A percentile compares a stretch with the other conserved stretches of the same genome.
Conservation (phyloP, 2,113 vertebrate genomes). For the Columba janthina region DNA sequence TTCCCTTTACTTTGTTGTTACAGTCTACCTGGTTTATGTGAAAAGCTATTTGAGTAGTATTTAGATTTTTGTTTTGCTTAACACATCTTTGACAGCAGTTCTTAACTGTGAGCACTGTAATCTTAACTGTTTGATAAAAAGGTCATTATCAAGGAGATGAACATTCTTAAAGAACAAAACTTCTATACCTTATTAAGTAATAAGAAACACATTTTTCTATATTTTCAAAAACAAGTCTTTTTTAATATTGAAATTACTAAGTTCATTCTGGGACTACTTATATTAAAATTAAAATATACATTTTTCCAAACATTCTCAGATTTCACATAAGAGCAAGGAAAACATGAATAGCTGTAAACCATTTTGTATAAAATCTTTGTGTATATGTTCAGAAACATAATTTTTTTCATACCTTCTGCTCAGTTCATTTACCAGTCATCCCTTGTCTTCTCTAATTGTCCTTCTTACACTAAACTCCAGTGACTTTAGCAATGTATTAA, state of each 20-base stretch:
- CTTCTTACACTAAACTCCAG: background rate
- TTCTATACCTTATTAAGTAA: background rate
- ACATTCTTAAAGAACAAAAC: background rate
- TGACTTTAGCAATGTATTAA: background rate
- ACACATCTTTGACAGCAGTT: background rate
- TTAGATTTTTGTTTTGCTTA: background rate
- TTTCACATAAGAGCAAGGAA: background rate
- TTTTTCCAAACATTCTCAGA: background rate
- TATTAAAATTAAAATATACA: background rate
- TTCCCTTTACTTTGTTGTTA: background rate
- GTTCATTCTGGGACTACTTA: background rate
- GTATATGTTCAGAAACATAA: background rate
- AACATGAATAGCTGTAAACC: background rate
- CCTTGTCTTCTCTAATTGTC: background rate
- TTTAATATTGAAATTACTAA: background rate
- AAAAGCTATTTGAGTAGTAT: background rate
- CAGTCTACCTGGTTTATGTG: background rate
- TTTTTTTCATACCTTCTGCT: background rate
- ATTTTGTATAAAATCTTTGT: background rate
- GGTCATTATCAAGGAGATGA: background rate
- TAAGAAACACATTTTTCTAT: background rate
- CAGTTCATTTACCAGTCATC: background rate
- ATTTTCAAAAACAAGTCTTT: background rate
- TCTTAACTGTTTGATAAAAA: background rate
- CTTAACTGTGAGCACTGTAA: background rate